Conservation (phyloP, 2,797 vertebrate species). For the Rhodeus uyekii region DNA sequence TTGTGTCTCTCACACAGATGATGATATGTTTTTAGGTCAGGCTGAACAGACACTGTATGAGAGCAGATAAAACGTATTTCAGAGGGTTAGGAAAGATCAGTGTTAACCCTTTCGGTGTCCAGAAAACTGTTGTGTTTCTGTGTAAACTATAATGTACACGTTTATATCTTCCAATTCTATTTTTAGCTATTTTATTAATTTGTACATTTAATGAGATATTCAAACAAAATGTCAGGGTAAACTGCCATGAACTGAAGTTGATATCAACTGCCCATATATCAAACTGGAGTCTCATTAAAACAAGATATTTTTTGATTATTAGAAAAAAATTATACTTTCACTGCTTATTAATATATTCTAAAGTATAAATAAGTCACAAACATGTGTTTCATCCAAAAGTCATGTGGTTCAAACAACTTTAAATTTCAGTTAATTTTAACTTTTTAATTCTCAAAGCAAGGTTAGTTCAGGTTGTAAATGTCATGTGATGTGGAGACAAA, state of each 20-base stretch:
- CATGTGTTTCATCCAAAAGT: not conserved
- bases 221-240: not conserved
- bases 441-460: not conserved
- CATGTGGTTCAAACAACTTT: not conserved
- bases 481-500: not conserved
- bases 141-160: not conserved
- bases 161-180: not conserved
- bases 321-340: no score
- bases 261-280: not conserved
- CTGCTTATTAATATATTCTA: not conserved
- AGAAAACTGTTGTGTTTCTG: not conserved
- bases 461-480: not conserved
- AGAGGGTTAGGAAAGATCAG: slow-evolving; percentile 26
- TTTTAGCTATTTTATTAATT: not conserved
- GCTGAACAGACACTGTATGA: not conserved
- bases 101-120: not conserved
- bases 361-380: not conserved
- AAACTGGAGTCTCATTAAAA: not conserved
- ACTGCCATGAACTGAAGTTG: not conserved
- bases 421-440: not conserved
- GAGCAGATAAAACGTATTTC: slow-evolving; percentile 33
- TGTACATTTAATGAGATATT: not conserved
- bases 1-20: not conserved
- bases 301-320: not conserved
- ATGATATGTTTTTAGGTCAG: slow-evolving; percentile 32